Evolutionary conservation across 2,888 invertebrate species (phyloP), one percentile per base, ranked within the genome.

Genomic region (Cryptus armator): DNA sequence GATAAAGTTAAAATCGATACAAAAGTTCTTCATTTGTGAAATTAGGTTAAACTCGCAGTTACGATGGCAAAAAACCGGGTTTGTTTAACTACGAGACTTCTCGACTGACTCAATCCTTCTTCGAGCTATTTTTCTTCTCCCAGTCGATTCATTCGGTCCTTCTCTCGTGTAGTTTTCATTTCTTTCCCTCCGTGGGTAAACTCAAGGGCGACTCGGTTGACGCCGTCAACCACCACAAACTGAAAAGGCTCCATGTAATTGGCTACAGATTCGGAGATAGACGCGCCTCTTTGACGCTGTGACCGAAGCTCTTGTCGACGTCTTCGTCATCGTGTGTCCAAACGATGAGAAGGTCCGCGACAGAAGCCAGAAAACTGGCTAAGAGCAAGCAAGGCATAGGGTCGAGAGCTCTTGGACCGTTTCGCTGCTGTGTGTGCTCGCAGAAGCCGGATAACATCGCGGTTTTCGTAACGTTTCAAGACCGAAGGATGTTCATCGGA

Each of bases 191-290:
- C 46, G 59, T 43, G 53, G 32, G 46, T 68, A 37, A 14, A 29
- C 12, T 14, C 37, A 16, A 19, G 24, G 24, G 9, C 67, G 53
- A 71, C 64, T 37, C 51, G 19, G 48, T 56, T 68, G 67, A 78
- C 59, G 59, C 12, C 10, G 56, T 53, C 44, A 3, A 9, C 48
- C 46, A 19, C 10, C 14, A 37, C 64, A 43, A 78, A 66, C 86
- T 89, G 88, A 88, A 90, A 89, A 87, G 87, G 81, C 85, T 75
- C 66, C 86, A 81, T 86, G 81, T 90, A 89, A 90, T 90, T 89
- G 89, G 88, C 86, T 87, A 74, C 86, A 89, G 89, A 89, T 89
- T 89, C 72, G 83, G 70, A 87, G 88, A 89, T 88, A 88, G 85
- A 70, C 83, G 84, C 75, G 59, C 59, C 59, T 59, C 87, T 90